Evolutionary conservation across 2,113 vertebrate genomes (phyloP), one percentile per base, ranked within the genome.

Genomic region (Sterna hirundo): DNA sequence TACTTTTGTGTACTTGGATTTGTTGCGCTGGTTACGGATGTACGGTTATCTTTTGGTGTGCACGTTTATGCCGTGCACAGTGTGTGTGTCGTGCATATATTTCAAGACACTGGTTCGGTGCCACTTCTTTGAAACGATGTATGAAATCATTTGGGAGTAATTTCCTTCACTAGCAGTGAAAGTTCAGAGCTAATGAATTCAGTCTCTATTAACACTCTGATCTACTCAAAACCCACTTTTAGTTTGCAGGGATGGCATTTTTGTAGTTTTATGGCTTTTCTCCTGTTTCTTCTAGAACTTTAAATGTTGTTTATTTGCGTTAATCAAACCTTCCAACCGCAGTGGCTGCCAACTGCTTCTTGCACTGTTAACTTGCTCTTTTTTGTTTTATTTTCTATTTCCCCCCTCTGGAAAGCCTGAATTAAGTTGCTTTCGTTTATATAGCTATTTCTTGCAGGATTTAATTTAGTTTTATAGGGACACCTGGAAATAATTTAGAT

Each of bases 371-470:
- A 91, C 52, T 75, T 89, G 34, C 76, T 84, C 47, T 40, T 27
- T 64, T 68, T 58, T 81, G 10, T 17, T 94, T 82, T 83, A 76
- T 88, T 60, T 88, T 87, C 57, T 75, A 4, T 54, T 75, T 69
- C 75, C 2, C 8, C 44, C 74, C 83, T 90, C 74, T 71, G 78
- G 74, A 94, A 97, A 70, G 62, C 42, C 42, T 83, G 92, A 90
- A 95, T 96, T 89, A 91, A 88, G 34, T 95, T 86, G 44, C 76
- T 91, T 65, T 81, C 57, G 52, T 84, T 96, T 94, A 86, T 96
- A 55, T 81, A 96, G 93, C 89, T 94, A 61, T 92, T 97, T 93
- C 84, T 90, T 97, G 74, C 42, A 40, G 75, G 94, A 80, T 66
- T 86, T 91, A 0, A 58, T 72, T 91, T 72, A 40, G 7, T 76